Conservation (phyloP, 2,888 invertebrate species). For the Emmelina monodactyla region DNA sequence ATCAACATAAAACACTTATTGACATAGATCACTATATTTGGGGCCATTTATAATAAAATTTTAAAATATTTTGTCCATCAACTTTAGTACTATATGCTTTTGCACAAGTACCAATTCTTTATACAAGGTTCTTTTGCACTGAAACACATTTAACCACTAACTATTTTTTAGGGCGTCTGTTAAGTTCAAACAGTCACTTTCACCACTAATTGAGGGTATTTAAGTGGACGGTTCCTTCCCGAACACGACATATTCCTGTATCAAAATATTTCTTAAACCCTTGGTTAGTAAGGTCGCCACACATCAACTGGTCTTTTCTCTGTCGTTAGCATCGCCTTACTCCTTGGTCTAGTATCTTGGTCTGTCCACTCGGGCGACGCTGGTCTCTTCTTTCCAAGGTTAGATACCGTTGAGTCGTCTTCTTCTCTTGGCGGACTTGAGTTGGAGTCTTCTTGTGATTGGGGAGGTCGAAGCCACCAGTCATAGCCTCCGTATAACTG, state of each 20-base stretch:
- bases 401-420: slow-evolving; percentile 40
- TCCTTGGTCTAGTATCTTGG: slow-evolving; percentile 48
- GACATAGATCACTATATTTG: slow-evolving; percentile 35
- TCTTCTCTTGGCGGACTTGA: slow-evolving; percentile 56
- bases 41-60: neutral
- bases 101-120: too few species aligned
- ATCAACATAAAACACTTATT: slow-evolving; percentile 57
- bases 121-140: too few species aligned
- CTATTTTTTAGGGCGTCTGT: too few species aligned
- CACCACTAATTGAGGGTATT: neutral
- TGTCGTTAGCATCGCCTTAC: slow-evolving; percentile 47
- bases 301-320: slow-evolving; percentile 72
- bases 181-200: neutral
- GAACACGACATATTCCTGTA: slow-evolving; percentile 23
- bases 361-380: slow-evolving; percentile 63
- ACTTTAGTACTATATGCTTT: too few species aligned
- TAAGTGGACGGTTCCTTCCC: slow-evolving; percentile 38
- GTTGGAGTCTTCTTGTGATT: slow-evolving; percentile 45
- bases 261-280: slow-evolving; percentile 5
- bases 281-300: slow-evolving; percentile 78
- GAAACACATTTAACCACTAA: too few species aligned
- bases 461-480: slow-evolving; percentile 70
- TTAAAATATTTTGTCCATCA: too few species aligned
- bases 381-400: slow-evolving; percentile 55
- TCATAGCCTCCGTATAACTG: slow-evolving; percentile 77